A percentile compares a stretch with the other conserved stretches of the same genome.
These are phyloP conservation scores for Chinchilla lanigera DNA, from an alignment of 2,113 vertebrate genomes.

Conservation along the genomic window DNA sequence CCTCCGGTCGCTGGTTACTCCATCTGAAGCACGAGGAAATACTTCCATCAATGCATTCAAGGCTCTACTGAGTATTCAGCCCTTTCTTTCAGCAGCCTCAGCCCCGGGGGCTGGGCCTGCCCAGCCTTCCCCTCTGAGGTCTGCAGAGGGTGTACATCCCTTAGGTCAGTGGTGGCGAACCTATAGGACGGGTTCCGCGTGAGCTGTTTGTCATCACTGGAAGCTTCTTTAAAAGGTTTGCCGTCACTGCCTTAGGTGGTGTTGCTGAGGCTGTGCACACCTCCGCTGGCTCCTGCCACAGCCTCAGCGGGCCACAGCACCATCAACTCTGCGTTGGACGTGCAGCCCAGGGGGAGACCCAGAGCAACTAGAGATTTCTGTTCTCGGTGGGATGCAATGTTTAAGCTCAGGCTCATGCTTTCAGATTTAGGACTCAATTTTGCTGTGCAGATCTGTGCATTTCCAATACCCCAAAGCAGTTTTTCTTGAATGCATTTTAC, in stretches of 20 bases:
- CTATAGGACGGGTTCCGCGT: not conserved
- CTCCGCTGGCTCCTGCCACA: not conserved
- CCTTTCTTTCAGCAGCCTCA: not conserved
- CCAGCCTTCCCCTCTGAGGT: not conserved
- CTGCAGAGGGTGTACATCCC: not conserved
- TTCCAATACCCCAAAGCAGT: conserved; percentile 48
- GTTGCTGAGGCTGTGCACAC: not conserved
- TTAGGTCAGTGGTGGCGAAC: not conserved
- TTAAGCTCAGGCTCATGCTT: not conserved
- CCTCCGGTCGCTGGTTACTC: not conserved
- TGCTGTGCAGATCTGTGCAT: not conserved
- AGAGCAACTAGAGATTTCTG: not conserved
- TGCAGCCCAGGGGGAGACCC: not conserved
- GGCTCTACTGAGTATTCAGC: not conserved
- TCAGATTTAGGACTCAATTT: conserved; percentile 22
- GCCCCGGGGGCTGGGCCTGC: not conserved
- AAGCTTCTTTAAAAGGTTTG: not conserved
- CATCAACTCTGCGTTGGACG: not conserved
- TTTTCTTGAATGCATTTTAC: conserved; percentile 68
- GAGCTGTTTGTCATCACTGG: not conserved
- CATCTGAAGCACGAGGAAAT: not conserved
- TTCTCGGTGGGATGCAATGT: not conserved
- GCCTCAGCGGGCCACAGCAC: not conserved
- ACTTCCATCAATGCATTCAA: not conserved
- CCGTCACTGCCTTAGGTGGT: not conserved